Percentiles rank a stretch among this genome's conserved stretches.
Conservation (phyloP, 2,113 vertebrate species). For the Puma concolor region DNA sequence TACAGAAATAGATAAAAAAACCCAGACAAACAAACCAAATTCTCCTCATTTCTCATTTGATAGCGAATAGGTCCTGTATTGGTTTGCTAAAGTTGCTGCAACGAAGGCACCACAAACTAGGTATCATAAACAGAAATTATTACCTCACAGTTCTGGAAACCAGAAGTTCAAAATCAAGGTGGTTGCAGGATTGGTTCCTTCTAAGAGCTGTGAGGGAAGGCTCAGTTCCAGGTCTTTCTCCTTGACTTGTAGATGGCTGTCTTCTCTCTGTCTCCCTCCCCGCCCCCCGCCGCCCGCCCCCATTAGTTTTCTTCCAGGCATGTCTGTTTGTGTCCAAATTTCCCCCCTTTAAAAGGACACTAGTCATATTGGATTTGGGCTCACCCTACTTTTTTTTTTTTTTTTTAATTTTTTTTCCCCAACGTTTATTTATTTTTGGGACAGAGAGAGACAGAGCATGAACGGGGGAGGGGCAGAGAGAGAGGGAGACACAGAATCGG, state of each 20-base stretch:
- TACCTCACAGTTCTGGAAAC: not conserved
- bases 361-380: not conserved
- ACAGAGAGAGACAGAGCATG: no score
- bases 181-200: not conserved
- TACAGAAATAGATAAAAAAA: not conserved
- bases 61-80: not conserved
- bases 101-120: not conserved
- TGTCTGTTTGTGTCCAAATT: not conserved
- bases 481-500: no score
- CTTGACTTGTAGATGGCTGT: not conserved
- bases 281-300: no score
- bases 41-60: not conserved
- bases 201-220: not conserved
- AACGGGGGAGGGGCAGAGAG: no score
- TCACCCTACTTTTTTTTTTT: not conserved
- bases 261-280: not conserved
- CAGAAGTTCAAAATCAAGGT: not conserved
- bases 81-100: not conserved
- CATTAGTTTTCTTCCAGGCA: not conserved
- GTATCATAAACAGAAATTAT: not conserved
- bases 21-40: not conserved
- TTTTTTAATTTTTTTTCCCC: no score
- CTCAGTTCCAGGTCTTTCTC: not conserved
- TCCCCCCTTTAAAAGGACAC: not conserved
- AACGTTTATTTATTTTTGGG: no score